These are phyloP conservation scores for Anser cygnoides DNA, from an alignment of 2,113 vertebrate genomes.

Conservation along the genomic window DNA sequence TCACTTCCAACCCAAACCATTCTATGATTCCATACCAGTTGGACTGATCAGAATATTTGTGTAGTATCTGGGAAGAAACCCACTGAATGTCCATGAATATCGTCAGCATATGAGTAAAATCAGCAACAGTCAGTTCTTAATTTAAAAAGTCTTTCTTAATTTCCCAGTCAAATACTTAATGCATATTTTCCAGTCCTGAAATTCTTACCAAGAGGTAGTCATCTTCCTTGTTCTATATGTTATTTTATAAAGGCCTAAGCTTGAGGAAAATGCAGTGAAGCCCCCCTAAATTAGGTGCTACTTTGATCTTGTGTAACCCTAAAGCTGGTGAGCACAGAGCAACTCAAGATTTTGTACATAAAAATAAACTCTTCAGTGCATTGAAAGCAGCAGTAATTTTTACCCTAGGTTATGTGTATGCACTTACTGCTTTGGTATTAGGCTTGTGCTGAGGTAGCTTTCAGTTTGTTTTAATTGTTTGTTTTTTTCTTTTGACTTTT, in stretches of 20 bases:
- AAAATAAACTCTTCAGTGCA: background rate
- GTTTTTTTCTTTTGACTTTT: background rate
- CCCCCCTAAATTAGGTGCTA: background rate
- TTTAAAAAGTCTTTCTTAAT: background rate
- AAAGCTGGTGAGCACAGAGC: background rate
- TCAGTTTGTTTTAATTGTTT: background rate
- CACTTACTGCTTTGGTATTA: background rate
- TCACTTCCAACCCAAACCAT: no score
- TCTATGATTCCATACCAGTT: background rate
- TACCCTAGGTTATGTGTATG: background rate
- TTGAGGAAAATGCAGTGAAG: background rate
- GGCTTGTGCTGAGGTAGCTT: background rate
- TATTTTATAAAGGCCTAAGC: background rate
- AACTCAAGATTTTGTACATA: background rate
- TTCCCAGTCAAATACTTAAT: background rate
- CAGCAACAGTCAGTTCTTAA: background rate
- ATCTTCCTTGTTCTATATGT: background rate
- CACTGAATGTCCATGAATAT: background rate
- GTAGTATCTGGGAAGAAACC: background rate
- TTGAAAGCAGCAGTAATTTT: background rate
- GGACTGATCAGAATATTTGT: background rate
- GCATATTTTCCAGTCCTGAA: background rate
- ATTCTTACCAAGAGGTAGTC: background rate
- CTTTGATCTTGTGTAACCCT: conserved; percentile 11
- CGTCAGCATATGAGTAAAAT: background rate